Evolutionary conservation across 2,888 invertebrate species (phyloP).

Genomic region (Oxytorus armatus): DNA sequence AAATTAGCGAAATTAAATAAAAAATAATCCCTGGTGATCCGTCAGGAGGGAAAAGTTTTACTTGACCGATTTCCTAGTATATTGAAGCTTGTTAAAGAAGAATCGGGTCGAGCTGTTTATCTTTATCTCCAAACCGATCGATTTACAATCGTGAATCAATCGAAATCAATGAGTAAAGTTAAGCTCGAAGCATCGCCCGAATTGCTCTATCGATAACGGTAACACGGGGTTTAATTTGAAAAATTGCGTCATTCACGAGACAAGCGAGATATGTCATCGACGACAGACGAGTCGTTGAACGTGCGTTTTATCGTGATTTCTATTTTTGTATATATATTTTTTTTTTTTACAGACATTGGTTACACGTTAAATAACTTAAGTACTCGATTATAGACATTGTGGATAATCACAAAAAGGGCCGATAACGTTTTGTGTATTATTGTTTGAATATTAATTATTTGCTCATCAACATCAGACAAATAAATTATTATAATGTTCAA

Average conservation of each 20-base stretch:
- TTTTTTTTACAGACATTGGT: too few species aligned
- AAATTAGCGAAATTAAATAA: neutral
- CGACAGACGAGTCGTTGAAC: neutral
- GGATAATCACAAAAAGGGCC: too few species aligned
- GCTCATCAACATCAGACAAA: too few species aligned
- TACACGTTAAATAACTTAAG: too few species aligned
- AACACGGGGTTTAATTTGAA: conserved; percentile 1
- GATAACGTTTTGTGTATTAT: too few species aligned
- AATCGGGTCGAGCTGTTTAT: neutral
- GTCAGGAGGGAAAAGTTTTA: neutral
- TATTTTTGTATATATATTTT: conserved; percentile 22
- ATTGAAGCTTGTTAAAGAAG: neutral
- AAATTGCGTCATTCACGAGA: conserved; percentile 19
- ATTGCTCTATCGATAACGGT: conserved; percentile 36
- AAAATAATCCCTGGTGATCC: neutral
- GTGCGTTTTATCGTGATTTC: neutral
- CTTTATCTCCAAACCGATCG: too few species aligned
- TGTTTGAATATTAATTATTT: too few species aligned
- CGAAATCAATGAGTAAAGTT: conserved; percentile 33
- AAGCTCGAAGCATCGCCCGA: conserved; percentile 20
- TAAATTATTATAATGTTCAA: too few species aligned
- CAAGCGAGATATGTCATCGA: neutral
- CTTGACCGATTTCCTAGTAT: neutral
- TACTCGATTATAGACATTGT: too few species aligned
- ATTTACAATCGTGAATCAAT: conserved; percentile 6